Percentiles rank a stretch among this genome's conserved stretches.
Evolutionary conservation across 1,140 invertebrate genomes (phyloP).

Genomic region (Drosophila tropicalis): DNA sequence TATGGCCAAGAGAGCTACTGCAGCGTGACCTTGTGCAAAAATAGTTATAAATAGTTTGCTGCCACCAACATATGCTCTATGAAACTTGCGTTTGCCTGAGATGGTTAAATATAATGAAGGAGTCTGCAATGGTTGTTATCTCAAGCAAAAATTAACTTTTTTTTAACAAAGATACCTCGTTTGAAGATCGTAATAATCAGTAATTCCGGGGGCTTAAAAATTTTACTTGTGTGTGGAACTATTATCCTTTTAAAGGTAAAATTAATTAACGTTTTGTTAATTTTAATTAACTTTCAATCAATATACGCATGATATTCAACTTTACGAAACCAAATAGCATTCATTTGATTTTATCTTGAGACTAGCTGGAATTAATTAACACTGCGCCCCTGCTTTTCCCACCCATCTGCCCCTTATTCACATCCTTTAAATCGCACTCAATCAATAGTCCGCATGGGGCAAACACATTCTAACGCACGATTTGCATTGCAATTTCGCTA

Average conservation of each 20-base stretch:
- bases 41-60: conserved; percentile 3
- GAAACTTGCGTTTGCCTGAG: background rate
- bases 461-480: conserved; percentile 38
- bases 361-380: conserved; percentile 6
- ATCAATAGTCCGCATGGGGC: background rate
- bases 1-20: background rate
- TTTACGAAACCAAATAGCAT: background rate
- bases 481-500: conserved; percentile 47
- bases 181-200: too few relatives aligned
- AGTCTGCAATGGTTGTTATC: background rate
- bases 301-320: background rate
- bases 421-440: background rate
- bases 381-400: background rate
- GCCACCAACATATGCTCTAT: conserved; percentile 3
- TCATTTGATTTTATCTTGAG: conserved; percentile 16
- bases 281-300: background rate
- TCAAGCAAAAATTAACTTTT: background rate
- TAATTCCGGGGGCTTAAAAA: too few relatives aligned
- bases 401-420: background rate
- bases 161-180: too few relatives aligned
- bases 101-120: background rate
- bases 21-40: background rate
- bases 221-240: too few relatives aligned
- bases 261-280: background rate
- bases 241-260: too few relatives aligned